These are phyloP conservation scores for Epirrita christyi DNA, from an alignment of 2,888 invertebrate genomes.

Conservation along the genomic window DNA sequence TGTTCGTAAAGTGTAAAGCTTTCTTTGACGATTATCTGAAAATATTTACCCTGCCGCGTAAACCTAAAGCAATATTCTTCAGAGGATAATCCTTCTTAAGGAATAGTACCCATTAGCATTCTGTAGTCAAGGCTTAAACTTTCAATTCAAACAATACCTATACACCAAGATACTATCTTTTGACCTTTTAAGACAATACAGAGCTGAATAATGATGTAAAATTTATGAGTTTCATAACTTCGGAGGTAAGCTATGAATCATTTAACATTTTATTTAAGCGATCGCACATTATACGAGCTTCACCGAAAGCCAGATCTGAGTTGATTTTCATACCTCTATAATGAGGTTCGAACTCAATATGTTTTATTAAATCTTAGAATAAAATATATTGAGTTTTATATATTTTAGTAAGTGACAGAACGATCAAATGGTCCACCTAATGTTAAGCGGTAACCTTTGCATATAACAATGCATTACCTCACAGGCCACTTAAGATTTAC, in stretches of 20 bases:
- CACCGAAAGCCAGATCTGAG: conserved; percentile 2
- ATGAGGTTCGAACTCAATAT: no score
- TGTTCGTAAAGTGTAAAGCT: conserved; percentile 16
- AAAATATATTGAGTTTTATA: no score
- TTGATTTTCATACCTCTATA: not conserved
- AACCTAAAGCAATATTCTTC: conserved; percentile 30
- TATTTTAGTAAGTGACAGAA: no score
- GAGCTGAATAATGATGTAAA: conserved; percentile 9
- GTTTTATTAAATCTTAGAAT: no score
- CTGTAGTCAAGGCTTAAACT: conserved; percentile 7
- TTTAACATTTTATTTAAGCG: conserved; percentile 16
- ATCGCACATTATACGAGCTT: not conserved
- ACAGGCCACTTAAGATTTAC: no score
- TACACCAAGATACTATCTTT: conserved; percentile 3
- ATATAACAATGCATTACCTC: no score
- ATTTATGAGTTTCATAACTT: conserved; percentile 21
- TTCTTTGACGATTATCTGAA: conserved; percentile 16
- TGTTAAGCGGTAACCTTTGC: no score
- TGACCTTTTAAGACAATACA: conserved; percentile 9
- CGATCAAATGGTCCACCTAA: no score
- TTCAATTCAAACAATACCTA: conserved; percentile 8
- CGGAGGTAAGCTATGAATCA: conserved; percentile 10
- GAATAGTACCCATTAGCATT: conserved; percentile 25
- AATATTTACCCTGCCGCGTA: conserved; percentile 24
- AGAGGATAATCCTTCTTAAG: conserved; percentile 25